A percentile compares a stretch with the other conserved stretches of the same genome.
phyloP scores from a whole-genome alignment of 2,113 vertebrate genomes.

The Dromas ardeola region DNA sequence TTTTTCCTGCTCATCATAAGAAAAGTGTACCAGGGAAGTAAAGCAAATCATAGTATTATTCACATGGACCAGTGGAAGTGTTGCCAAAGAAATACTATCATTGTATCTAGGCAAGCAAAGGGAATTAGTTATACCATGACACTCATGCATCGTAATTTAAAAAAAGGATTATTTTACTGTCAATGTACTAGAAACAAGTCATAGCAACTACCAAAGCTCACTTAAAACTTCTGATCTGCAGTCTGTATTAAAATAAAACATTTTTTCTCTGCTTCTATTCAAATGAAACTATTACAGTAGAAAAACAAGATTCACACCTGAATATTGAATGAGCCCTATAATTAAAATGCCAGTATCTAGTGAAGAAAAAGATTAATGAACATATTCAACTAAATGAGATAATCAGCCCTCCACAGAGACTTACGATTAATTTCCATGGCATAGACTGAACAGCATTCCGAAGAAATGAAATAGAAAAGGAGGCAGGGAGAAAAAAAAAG shows the following conservation, averaged over 20 bases:
- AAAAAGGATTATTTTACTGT: not conserved
- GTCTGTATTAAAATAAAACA: not conserved
- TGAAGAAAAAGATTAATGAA: not conserved
- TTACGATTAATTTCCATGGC: slow-evolving; percentile 99
- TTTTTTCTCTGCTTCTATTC: not conserved
- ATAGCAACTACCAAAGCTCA: not conserved
- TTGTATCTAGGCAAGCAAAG: not conserved
- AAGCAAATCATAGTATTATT: not conserved
- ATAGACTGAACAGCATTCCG: slow-evolving; percentile 83
- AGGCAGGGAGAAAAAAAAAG: slow-evolving; percentile 37
- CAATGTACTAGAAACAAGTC: not conserved
- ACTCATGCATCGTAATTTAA: not conserved
- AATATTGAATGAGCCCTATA: not conserved
- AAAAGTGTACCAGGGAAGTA: not conserved
- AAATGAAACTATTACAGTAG: not conserved
- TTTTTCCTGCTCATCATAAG: not conserved
- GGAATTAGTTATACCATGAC: not conserved
- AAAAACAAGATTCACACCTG: not conserved
- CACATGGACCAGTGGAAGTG: not conserved
- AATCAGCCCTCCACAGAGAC: slow-evolving; percentile 62
- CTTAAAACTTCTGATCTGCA: not conserved
- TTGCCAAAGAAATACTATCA: not conserved
- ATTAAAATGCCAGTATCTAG: not conserved
- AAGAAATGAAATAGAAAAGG: slow-evolving; percentile 6
- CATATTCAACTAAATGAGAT: not conserved